These are phyloP conservation scores for Danaus chrysippus DNA, from an alignment of 2,888 invertebrate genomes.

Conservation along the genomic window DNA sequence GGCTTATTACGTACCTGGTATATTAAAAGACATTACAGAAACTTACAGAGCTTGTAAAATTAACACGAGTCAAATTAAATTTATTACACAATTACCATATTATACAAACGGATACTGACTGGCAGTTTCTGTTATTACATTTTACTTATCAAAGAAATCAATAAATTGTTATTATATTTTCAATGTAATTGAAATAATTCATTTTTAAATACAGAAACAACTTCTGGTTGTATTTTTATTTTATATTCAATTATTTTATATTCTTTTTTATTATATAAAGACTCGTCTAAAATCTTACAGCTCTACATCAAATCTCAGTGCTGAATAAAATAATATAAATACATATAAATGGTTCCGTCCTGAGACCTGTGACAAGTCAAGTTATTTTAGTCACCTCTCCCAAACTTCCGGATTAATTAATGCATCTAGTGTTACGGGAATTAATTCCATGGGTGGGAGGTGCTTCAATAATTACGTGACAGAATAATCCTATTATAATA, in stretches of 20 bases:
- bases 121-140: no score
- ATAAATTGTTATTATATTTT: no score
- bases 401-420: constrained; percentile 52
- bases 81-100: no score
- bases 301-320: constrained; percentile 31
- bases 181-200: no score
- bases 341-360: constrained; percentile 47
- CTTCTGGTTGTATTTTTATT: neutral
- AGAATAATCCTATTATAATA: neutral
- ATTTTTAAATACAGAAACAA: no score
- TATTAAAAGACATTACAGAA: constrained; percentile 51
- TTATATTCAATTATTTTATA: neutral
- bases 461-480: neutral
- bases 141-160: no score
- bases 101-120: no score
- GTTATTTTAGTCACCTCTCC: constrained; percentile 50
- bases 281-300: constrained; percentile 18
- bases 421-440: constrained; percentile 56
- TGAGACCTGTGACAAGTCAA: constrained; percentile 51
- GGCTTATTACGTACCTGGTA: constrained; percentile 61
- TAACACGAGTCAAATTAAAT: no score
- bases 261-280: neutral
- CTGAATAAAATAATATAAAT: constrained; percentile 53
- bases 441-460: constrained; percentile 42
- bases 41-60: constrained; percentile 32